A percentile compares a stretch with the other conserved stretches of the same genome.
Evolutionary conservation across 2,797 vertebrate genomes (phyloP).

Genomic region (Podargus strigoides): DNA sequence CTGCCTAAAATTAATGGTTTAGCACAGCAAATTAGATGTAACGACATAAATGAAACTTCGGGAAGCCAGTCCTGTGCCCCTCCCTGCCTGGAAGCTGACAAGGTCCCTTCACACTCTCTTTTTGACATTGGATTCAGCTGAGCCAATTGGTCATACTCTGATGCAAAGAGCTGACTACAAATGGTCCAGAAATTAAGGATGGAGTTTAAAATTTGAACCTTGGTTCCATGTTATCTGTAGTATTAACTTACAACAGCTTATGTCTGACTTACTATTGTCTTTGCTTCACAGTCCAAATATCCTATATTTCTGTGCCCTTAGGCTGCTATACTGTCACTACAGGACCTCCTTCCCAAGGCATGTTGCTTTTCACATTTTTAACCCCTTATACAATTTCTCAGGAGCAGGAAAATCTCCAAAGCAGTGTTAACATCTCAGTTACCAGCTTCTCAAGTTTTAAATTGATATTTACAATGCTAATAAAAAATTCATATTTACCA

Average conservation of each 20-base stretch:
- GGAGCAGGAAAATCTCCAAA: neutral
- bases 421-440: slow-evolving; percentile 1
- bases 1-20: neutral
- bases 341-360: neutral
- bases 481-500: slow-evolving; percentile 57
- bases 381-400: neutral
- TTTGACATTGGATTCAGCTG: neutral
- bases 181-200: neutral
- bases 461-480: slow-evolving; percentile 36
- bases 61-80: neutral
- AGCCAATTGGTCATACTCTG: neutral
- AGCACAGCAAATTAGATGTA: neutral
- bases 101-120: neutral
- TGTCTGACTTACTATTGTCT: neutral
- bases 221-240: neutral
- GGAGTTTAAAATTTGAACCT: neutral
- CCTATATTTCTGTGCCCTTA: neutral
- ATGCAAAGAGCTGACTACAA: neutral
- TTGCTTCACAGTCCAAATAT: neutral
- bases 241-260: neutral
- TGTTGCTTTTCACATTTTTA: neutral
- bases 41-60: neutral
- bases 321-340: neutral
- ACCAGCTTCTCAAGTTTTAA: neutral
- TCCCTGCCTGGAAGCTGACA: neutral